These are phyloP conservation scores for Galemys pyrenaicus DNA, from an alignment of 2,113 vertebrate species.

Conservation along the genomic window DNA sequence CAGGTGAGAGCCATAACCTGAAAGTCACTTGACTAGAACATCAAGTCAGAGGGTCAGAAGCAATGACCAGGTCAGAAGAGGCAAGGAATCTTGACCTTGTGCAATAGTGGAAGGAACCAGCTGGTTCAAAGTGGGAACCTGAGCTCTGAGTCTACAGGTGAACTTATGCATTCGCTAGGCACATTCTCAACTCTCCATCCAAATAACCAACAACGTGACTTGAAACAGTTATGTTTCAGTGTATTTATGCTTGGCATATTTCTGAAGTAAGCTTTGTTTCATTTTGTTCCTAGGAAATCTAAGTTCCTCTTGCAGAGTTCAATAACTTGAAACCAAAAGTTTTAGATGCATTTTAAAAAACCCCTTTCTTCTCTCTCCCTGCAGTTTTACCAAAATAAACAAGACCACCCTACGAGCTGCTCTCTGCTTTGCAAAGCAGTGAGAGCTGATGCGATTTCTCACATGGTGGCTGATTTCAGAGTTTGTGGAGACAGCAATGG, in stretches of 20 bases:
- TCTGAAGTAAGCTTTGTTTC: slow-evolving; percentile 53
- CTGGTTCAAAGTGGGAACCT: background rate
- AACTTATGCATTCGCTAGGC: background rate
- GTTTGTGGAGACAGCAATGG: slow-evolving; percentile 51
- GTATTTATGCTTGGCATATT: slow-evolving; percentile 20
- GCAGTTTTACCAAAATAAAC: slow-evolving; percentile 74
- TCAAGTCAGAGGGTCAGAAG: background rate
- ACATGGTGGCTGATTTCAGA: slow-evolving; percentile 58
- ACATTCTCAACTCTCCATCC: background rate
- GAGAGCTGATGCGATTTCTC: slow-evolving; percentile 49
- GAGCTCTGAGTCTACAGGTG: background rate
- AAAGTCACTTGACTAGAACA: background rate
- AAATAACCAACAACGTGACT: background rate
- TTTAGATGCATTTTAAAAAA: slow-evolving; percentile 70
- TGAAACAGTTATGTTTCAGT: slow-evolving; percentile 16
- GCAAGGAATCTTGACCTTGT: background rate
- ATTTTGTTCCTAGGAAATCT: slow-evolving; percentile 62
- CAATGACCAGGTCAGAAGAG: background rate
- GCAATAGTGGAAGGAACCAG: background rate
- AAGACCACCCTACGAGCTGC: slow-evolving; percentile 49
- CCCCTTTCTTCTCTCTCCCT: slow-evolving; percentile 58
- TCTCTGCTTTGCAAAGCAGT: slow-evolving; percentile 60
- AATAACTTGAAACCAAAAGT: slow-evolving; percentile 63
- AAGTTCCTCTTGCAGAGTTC: slow-evolving; percentile 55
- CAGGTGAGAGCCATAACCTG: background rate